Conservation (phyloP, 2,888 invertebrate genomes). For the Strigamia transsilvanica region DNA sequence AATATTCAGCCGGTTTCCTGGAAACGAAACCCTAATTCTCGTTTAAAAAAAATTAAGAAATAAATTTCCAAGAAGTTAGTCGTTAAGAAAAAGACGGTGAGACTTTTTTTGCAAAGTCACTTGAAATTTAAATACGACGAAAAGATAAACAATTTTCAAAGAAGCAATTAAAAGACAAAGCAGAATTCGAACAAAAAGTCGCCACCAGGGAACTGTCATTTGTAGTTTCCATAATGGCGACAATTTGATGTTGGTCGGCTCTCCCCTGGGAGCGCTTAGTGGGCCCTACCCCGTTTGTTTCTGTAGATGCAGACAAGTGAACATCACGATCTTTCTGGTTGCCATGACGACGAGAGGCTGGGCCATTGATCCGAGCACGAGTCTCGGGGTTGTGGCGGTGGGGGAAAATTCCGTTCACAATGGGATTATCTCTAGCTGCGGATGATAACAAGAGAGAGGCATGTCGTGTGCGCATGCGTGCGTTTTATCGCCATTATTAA, state of each 20-base stretch:
- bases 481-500: slow-evolving; percentile 43
- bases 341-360: slow-evolving; percentile 37
- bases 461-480: slow-evolving; percentile 40
- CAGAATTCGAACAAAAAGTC: slow-evolving; percentile 32
- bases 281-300: slow-evolving; percentile 46
- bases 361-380: slow-evolving; percentile 45
- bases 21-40: too few species aligned
- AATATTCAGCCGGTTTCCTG: too few species aligned
- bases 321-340: slow-evolving; percentile 42
- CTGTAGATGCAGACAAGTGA: slow-evolving; percentile 48
- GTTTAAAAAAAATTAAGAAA: too few species aligned
- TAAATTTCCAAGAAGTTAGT: neutral
- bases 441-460: slow-evolving; percentile 41
- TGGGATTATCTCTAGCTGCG: slow-evolving; percentile 48
- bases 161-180: slow-evolving; percentile 1
- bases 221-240: slow-evolving; percentile 47
- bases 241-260: slow-evolving; percentile 33
- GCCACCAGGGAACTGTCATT: slow-evolving; percentile 40
- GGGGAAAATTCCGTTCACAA: slow-evolving; percentile 42
- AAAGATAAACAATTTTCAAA: slow-evolving; percentile 1
- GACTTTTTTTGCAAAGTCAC: neutral
- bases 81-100: neutral
- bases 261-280: slow-evolving; percentile 47
- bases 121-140: neutral
- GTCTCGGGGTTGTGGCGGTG: slow-evolving; percentile 32